Conservation (phyloP, 1,140 invertebrate species). For the Ridgeia piscesae region DNA sequence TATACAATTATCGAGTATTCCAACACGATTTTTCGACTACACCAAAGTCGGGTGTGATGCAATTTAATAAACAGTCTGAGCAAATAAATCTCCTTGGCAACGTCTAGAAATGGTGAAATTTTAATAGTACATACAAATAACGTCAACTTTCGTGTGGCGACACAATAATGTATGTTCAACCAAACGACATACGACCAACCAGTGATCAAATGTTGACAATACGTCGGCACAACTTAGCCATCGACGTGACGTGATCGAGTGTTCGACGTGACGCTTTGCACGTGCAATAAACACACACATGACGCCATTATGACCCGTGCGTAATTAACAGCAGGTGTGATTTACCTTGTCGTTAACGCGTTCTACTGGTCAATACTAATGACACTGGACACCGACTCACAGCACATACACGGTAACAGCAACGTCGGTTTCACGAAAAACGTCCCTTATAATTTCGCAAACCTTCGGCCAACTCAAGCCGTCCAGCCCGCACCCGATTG, state of each 20-base stretch:
- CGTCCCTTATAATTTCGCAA: slow-evolving; percentile 57
- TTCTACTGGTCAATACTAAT: background rate
- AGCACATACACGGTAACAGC: slow-evolving; percentile 41
- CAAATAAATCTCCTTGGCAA: background rate
- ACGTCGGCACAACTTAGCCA: background rate
- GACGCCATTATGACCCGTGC: background rate
- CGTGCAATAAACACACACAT: background rate
- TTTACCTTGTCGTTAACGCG: background rate
- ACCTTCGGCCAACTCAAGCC: slow-evolving; percentile 65
- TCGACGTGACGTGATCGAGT: background rate
- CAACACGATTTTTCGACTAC: background rate
- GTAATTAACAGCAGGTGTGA: background rate
- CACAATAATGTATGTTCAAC: background rate
- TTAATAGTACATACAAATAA: background rate
- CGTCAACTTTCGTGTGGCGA: background rate
- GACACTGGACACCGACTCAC: background rate
- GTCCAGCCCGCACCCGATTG: slow-evolving; percentile 69
- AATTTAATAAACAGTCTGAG: background rate
- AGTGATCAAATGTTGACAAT: background rate
- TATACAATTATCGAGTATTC: background rate
- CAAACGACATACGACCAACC: background rate
- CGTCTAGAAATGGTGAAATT: background rate
- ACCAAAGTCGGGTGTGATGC: background rate
- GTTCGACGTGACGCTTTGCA: too few relatives aligned
- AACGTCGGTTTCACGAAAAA: slow-evolving; percentile 57